phyloP scores from a whole-genome alignment of 1,140 invertebrate genomes.

The Metopolophium dirhodum region DNA sequence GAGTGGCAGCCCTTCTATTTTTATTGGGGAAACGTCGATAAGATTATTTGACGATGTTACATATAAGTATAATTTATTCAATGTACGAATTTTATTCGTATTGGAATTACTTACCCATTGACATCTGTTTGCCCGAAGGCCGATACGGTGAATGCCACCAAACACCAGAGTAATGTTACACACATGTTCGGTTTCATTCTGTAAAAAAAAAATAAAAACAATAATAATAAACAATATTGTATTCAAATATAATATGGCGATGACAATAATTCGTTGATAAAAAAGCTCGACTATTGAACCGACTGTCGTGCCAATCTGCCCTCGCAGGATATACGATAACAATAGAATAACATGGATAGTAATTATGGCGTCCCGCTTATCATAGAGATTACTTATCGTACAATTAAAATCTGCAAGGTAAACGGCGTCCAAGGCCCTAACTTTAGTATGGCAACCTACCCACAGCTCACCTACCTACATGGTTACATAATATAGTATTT shows the following conservation, averaged over 20 bases:
- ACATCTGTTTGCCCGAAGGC: conserved; percentile 11
- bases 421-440: not conserved
- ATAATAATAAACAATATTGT: conserved; percentile 8
- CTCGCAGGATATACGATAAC: not conserved
- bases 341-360: not conserved
- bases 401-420: not conserved
- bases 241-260: not conserved
- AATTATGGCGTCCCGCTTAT: not conserved
- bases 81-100: not conserved
- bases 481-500: too few relatives aligned
- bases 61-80: not conserved
- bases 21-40: not conserved
- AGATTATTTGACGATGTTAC: not conserved
- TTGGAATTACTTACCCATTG: conserved; percentile 17
- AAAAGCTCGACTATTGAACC: not conserved
- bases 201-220: not conserved
- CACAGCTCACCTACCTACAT: not conserved
- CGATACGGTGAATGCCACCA: conserved; percentile 12
- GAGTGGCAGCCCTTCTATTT: not conserved
- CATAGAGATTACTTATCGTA: not conserved
- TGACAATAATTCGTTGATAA: not conserved
- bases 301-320: not conserved
- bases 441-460: not conserved
- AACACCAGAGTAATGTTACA: conserved; percentile 8
- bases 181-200: conserved; percentile 37